These are phyloP conservation scores for Agrenia bidenticulata DNA, from an alignment of 2,888 invertebrate genomes.

Conservation along the genomic window DNA sequence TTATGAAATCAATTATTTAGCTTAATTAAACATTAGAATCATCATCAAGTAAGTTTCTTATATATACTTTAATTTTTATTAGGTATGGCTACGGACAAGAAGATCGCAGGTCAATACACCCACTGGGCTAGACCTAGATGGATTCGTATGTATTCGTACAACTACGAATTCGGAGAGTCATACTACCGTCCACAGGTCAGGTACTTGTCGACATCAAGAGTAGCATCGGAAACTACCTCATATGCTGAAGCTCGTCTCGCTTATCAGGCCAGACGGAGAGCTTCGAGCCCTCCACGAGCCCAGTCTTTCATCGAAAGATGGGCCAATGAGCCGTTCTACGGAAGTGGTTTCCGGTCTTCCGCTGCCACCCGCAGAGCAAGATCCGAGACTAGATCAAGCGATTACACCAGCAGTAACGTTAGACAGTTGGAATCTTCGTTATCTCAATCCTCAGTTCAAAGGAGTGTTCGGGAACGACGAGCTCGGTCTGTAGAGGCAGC, in stretches of 20 bases:
- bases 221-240: slow-evolving; percentile 10
- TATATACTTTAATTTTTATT: too few species aligned
- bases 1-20: too few species aligned
- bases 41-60: too few species aligned
- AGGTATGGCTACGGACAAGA: slow-evolving; percentile 13
- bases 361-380: slow-evolving; percentile 5
- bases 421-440: not conserved
- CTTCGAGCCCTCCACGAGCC: slow-evolving; percentile 27
- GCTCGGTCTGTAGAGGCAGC: slow-evolving; percentile 27
- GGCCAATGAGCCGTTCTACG: slow-evolving; percentile 35
- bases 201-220: slow-evolving; percentile 34
- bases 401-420: not conserved
- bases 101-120: slow-evolving; percentile 22
- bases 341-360: slow-evolving; percentile 31
- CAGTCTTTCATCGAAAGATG: slow-evolving; percentile 37
- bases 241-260: slow-evolving; percentile 18
- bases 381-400: slow-evolving; percentile 5
- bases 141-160: slow-evolving; percentile 52
- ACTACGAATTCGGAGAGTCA: slow-evolving; percentile 51
- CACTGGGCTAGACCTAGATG: slow-evolving; percentile 48
- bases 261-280: slow-evolving; percentile 25
- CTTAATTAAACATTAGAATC: too few species aligned
- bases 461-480: slow-evolving; percentile 3
- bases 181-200: slow-evolving; percentile 52
- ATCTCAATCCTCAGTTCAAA: not conserved